A percentile compares a stretch with the other conserved stretches of the same genome.
These are phyloP conservation scores for Gopherus evgoodei DNA, from an alignment of 2,113 vertebrate species.

Conservation along the genomic window DNA sequence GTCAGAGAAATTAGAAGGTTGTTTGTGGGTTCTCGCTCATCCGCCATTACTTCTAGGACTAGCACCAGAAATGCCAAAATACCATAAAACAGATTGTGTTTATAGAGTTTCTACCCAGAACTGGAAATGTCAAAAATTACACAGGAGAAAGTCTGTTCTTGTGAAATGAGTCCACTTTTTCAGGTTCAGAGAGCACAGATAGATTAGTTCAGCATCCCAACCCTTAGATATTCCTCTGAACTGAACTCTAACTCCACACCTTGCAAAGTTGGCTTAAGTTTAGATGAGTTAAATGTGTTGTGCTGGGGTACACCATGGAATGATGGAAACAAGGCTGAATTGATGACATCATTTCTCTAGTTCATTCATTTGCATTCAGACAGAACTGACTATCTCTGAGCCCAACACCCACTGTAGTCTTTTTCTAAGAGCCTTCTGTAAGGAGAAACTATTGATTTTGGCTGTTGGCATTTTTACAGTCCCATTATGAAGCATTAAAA, in stretches of 20 bases:
- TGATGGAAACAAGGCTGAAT: background rate
- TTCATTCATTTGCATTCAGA: background rate
- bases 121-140: background rate
- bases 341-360: background rate
- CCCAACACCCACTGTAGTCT: background rate
- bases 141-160: background rate
- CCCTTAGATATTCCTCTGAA: background rate
- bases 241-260: background rate
- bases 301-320: background rate
- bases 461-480: background rate
- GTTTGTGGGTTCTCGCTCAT: background rate
- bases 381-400: background rate
- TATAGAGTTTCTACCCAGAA: background rate
- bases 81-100: background rate
- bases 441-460: background rate
- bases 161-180: slow-evolving; percentile 10
- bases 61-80: background rate
- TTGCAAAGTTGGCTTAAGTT: background rate
- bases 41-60: background rate
- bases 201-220: background rate
- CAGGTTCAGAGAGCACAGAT: background rate
- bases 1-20: background rate
- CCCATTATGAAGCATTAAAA: background rate
- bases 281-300: background rate
- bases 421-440: slow-evolving; percentile 2